Evolutionary conservation across 2,888 invertebrate genomes (phyloP).

Genomic region (Exephanes ischioxanthus): DNA sequence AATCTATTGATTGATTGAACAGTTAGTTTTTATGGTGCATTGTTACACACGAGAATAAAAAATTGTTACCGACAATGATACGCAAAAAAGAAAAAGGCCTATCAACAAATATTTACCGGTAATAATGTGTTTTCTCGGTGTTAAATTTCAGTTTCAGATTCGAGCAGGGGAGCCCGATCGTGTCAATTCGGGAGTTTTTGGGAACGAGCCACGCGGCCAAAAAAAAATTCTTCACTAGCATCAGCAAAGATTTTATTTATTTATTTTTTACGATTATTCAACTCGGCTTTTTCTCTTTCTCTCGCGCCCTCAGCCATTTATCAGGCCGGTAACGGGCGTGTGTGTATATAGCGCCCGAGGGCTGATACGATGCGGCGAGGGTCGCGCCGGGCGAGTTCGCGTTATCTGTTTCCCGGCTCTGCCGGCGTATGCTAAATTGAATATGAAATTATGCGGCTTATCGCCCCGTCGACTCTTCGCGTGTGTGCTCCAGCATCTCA

Average conservation of each 20-base stretch:
- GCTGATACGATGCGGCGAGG: slow-evolving; percentile 70
- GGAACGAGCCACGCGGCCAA: background rate
- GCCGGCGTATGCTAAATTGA: slow-evolving; percentile 84
- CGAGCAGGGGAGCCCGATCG: background rate
- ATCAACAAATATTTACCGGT: no score
- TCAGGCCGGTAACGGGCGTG: slow-evolving; percentile 72
- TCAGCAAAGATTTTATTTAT: slow-evolving; percentile 12
- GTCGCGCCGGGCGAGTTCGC: slow-evolving; percentile 73
- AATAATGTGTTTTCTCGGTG: background rate
- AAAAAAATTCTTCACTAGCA: slow-evolving; percentile 12
- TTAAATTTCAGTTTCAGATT: background rate
- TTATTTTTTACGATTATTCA: slow-evolving; percentile 25
- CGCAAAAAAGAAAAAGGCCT: no score
- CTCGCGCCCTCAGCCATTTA: slow-evolving; percentile 74
- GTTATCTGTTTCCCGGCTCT: slow-evolving; percentile 79
- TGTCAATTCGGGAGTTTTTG: background rate
- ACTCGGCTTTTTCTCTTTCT: slow-evolving; percentile 17
- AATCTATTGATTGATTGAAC: no score
- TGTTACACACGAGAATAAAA: no score
- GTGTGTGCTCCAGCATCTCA: slow-evolving; percentile 54
- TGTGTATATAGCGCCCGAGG: slow-evolving; percentile 58
- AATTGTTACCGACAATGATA: no score
- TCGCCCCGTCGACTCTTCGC: slow-evolving; percentile 74
- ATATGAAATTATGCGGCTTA: slow-evolving; percentile 85
- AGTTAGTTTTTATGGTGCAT: no score